These are phyloP conservation scores for Nomada hirtipes DNA, from an alignment of 2,888 invertebrate species.

Conservation along the genomic window DNA sequence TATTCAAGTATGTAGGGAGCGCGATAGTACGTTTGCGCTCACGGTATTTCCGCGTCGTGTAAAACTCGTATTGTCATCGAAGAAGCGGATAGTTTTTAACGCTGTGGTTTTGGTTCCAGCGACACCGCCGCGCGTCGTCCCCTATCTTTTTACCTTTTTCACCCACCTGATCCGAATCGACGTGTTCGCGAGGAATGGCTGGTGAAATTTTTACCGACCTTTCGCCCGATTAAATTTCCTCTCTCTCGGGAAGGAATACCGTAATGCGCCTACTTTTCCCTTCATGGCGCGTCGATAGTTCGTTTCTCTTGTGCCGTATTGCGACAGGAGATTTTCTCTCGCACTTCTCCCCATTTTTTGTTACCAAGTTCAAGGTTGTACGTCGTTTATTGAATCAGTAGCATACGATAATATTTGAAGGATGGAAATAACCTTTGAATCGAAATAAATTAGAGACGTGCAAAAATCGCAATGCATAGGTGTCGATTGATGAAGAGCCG, in stretches of 20 bases:
- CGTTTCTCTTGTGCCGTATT: background rate
- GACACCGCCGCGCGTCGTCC: slow-evolving; percentile 12
- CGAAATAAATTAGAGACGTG: too few relatives aligned
- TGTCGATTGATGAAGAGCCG: background rate
- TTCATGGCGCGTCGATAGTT: slow-evolving; percentile 21
- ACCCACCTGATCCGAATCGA: background rate
- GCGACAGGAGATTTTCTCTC: slow-evolving; percentile 1
- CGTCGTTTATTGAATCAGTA: background rate
- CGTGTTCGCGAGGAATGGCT: slow-evolving; percentile 14
- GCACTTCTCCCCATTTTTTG: background rate
- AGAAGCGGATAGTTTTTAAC: slow-evolving; percentile 28
- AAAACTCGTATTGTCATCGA: slow-evolving; percentile 19
- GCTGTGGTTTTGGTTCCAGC: slow-evolving; percentile 11
- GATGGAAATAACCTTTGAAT: background rate
- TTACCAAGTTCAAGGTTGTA: background rate
- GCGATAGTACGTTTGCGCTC: slow-evolving; percentile 22
- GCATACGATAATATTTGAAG: background rate
- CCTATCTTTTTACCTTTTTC: background rate
- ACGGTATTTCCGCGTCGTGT: background rate
- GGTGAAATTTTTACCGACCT: slow-evolving; percentile 39
- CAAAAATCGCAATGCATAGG: background rate
- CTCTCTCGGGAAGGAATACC: background rate
- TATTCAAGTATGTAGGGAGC: slow-evolving; percentile 56
- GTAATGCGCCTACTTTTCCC: background rate
- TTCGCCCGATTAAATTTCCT: slow-evolving; percentile 39